These are phyloP conservation scores for Sinelater perroti DNA, from an alignment of 2,888 invertebrate genomes.

Conservation along the genomic window DNA sequence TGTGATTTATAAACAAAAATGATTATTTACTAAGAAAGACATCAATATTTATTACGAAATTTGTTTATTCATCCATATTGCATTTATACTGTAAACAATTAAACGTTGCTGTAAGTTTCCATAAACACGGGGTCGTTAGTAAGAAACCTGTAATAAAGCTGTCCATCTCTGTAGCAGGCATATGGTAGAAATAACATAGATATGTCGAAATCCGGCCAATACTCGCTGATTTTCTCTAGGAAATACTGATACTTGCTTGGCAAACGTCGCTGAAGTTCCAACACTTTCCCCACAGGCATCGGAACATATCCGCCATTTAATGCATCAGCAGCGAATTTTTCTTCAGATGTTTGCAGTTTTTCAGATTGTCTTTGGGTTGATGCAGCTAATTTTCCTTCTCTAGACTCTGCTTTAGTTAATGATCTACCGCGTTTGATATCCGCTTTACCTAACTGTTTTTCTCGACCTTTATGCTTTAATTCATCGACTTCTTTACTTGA, in stretches of 20 bases:
- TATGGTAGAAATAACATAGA: conserved; percentile 52
- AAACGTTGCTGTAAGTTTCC: conserved; percentile 48
- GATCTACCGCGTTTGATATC: background rate
- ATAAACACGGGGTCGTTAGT: conserved; percentile 41
- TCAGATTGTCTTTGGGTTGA: background rate
- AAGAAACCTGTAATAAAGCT: conserved; percentile 55
- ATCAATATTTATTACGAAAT: too few relatives aligned
- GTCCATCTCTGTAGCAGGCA: conserved; percentile 53
- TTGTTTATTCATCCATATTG: too few relatives aligned
- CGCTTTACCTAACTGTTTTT: background rate
- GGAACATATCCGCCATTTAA: background rate
- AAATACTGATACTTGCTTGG: conserved; percentile 48
- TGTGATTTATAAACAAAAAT: too few relatives aligned
- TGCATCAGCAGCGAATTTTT: background rate
- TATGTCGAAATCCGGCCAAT: conserved; percentile 50
- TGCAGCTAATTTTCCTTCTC: background rate
- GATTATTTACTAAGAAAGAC: too few relatives aligned
- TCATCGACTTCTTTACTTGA: background rate
- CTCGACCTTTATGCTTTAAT: background rate
- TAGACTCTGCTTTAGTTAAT: background rate
- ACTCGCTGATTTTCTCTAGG: conserved; percentile 47
- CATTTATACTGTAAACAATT: conserved; percentile 16
- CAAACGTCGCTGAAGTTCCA: conserved; percentile 16
- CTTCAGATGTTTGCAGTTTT: background rate
- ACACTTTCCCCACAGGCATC: background rate